Percentiles rank a stretch among this genome's conserved stretches.
Evolutionary conservation across 1,140 invertebrate species (phyloP).

Genomic region (Arion vulgaris): DNA sequence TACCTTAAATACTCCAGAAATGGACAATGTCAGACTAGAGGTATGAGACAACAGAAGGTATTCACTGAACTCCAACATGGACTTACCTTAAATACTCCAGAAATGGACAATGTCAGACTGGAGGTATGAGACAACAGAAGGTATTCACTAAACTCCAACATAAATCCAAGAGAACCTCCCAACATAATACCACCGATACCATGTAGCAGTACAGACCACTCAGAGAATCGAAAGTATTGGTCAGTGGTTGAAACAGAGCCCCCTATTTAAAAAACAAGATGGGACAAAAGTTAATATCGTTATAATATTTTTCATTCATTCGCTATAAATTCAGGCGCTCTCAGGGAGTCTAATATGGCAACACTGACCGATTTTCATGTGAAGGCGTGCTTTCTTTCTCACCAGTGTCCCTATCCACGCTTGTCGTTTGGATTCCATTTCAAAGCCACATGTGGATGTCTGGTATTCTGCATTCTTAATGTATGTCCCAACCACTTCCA

Average conservation of each 20-base stretch:
- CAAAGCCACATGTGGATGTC: too few relatives aligned
- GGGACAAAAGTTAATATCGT: too few relatives aligned
- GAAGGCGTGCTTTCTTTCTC: too few relatives aligned
- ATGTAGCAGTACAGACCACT: constrained; percentile 62
- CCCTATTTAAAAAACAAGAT: not conserved
- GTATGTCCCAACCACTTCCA: too few relatives aligned
- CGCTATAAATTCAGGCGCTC: too few relatives aligned
- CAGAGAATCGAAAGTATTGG: constrained; percentile 74
- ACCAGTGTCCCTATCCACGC: too few relatives aligned
- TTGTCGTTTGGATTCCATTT: too few relatives aligned
- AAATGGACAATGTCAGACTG: constrained; percentile 94
- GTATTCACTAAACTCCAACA: constrained; percentile 94
- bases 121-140: constrained; percentile 95
- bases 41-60: constrained; percentile 94
- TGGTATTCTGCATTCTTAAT: too few relatives aligned
- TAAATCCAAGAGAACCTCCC: constrained; percentile 92
- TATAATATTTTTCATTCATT: too few relatives aligned
- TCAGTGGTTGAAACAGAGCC: constrained; percentile 65
- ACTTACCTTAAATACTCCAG: constrained; percentile 95
- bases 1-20: constrained; percentile 97
- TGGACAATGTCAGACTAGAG: constrained; percentile 95
- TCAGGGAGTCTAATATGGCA: too few relatives aligned
- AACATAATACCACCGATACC: constrained; percentile 74
- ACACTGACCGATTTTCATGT: too few relatives aligned
- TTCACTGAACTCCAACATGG: constrained; percentile 84